Evolutionary conservation across 2,888 invertebrate genomes (phyloP), one percentile per base, ranked within the genome.

Genomic region (Saturnia japonica): DNA sequence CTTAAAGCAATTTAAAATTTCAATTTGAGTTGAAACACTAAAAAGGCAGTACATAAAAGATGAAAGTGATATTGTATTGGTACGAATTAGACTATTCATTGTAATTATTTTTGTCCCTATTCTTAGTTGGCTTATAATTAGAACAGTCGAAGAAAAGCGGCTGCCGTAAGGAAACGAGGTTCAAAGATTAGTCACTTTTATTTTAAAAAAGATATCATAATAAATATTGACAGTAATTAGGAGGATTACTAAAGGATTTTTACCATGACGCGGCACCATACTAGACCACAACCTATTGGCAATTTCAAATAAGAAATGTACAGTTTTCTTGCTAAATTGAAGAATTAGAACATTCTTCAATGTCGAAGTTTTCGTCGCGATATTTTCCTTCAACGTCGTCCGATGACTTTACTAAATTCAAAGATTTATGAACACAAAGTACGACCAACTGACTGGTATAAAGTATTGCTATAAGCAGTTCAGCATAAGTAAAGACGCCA

Each of bases 1-100:
- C 11, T 60, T 60, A 28, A 60, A 60, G 57, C 57, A 28, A 60
- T 60, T 60, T 60, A 60, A 22, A 25, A 8, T 9, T 57, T 57
- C 16, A 60, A 60, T 25, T 28, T 25, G 22, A 60, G 14, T 60
- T 25, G 0, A 60, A 28, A 60, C 25, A 57, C 54, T 54, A n/a
- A 22, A 34, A 54, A 54, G 8, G 1, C n/a, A 54, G 4, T 14
- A 60, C 14, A 12, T 60, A 28, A 28, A 28, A 12, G 47, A 19
- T 16, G 9, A 16, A 51, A 51, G 16, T 19, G 1, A 6, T 51
- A 51, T 4, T 51, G 19, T 14, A 51, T 1, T 47, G 34, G 54
- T 67, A 67, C 42, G 68, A 64, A 68, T 75, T 70, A 74, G 73
- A 74, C 72, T 74, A 34, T 34, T 34, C 2, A 4, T 34, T 34